Conservation (phyloP, 2,113 vertebrate species). For the Tyrannus savana region DNA sequence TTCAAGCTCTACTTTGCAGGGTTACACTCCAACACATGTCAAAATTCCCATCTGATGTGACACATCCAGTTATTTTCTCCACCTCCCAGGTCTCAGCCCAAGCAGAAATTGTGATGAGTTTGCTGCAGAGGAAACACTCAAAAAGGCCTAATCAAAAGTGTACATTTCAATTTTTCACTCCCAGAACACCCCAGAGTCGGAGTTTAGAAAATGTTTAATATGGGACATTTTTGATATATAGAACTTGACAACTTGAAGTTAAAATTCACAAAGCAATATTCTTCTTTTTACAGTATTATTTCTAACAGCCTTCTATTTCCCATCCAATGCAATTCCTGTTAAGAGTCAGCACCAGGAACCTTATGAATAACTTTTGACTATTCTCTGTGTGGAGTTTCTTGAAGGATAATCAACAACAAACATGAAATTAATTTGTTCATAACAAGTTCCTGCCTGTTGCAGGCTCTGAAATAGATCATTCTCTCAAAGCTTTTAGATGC, state of each 20-base stretch:
- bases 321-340: neutral
- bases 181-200: neutral
- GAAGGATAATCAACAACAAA: neutral
- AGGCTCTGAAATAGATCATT: neutral
- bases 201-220: neutral
- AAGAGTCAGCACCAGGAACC: neutral
- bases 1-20: neutral
- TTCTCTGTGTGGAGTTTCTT: neutral
- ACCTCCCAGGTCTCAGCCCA: fast-evolving
- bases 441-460: neutral
- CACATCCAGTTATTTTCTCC: neutral
- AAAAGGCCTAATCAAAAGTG: neutral
- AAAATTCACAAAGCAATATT: neutral
- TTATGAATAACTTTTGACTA: neutral
- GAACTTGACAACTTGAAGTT: neutral
- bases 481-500: neutral
- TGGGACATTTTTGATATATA: neutral
- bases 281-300: neutral
- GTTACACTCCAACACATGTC: neutral
- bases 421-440: neutral
- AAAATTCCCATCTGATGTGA: neutral
- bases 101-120: neutral
- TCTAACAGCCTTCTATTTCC: neutral
- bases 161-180: neutral
- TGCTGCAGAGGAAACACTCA: neutral